These are phyloP conservation scores for Tenthredo notha DNA, from an alignment of 2,888 invertebrate species.

Conservation along the genomic window DNA sequence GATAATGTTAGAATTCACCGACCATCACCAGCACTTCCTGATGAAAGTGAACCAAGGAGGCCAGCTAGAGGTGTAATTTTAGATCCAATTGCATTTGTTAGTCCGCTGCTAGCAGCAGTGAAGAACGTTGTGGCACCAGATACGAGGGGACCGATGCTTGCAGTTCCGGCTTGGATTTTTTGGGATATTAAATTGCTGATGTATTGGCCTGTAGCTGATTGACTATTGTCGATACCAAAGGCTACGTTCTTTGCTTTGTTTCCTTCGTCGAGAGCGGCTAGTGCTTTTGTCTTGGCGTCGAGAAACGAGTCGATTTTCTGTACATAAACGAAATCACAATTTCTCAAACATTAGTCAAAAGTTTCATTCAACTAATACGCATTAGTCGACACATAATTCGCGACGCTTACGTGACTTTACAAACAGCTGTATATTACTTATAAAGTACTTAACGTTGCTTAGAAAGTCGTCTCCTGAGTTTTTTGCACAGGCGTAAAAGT, in stretches of 20 bases:
- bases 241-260: conserved; percentile 89
- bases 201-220: conserved; percentile 81
- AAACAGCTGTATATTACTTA: background rate
- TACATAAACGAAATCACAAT: background rate
- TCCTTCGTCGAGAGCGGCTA: conserved; percentile 85
- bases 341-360: background rate
- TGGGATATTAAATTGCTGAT: conserved; percentile 85
- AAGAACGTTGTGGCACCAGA: conserved; percentile 83
- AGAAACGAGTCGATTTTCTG: conserved; percentile 89
- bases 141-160: conserved; percentile 80
- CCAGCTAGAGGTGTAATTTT: conserved; percentile 78
- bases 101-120: conserved; percentile 67
- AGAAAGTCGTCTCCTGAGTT: conserved; percentile 13
- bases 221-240: conserved; percentile 86
- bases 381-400: background rate
- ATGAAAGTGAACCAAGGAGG: conserved; percentile 81
- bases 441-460: conserved; percentile 14
- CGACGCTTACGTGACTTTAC: conserved; percentile 9
- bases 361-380: background rate
- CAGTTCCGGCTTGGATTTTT: conserved; percentile 84
- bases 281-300: conserved; percentile 88
- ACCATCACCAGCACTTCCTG: conserved; percentile 77
- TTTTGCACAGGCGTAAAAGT: background rate
- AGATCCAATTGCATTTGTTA: conserved; percentile 69
- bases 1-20: background rate